A percentile compares a stretch with the other conserved stretches of the same genome.
Conservation (phyloP, 2,113 vertebrate species). For the Catagonus wagneri region DNA sequence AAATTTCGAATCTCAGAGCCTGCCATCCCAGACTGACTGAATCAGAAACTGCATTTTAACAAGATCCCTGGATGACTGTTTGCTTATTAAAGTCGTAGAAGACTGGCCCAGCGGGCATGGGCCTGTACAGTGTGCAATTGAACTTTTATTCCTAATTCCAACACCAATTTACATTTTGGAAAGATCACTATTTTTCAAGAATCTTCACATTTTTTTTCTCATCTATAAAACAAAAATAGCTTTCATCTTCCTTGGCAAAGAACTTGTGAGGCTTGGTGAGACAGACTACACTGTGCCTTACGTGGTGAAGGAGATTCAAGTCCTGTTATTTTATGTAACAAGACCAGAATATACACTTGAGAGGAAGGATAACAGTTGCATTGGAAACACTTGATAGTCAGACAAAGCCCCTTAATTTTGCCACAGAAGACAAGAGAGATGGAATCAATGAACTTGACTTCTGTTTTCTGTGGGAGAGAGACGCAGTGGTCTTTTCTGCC, state of each 20-base stretch:
- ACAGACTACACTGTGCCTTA: not conserved
- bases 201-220: not conserved
- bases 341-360: not conserved
- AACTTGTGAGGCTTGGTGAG: not conserved
- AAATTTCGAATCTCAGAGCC: not conserved
- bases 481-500: not conserved
- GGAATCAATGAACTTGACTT: slow-evolving; percentile 63
- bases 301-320: not conserved
- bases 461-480: not conserved
- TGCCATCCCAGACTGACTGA: not conserved
- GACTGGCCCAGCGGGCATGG: not conserved
- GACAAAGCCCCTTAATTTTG: slow-evolving; percentile 56
- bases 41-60: not conserved
- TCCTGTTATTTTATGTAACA: not conserved
- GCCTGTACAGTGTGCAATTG: not conserved
- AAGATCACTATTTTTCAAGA: slow-evolving; percentile 3
- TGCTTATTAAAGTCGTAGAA: not conserved
- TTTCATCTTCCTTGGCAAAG: slow-evolving; percentile 44
- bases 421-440: slow-evolving; percentile 4
- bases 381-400: slow-evolving; percentile 50
- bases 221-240: slow-evolving; percentile 34
- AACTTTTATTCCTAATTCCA: slow-evolving; percentile 33
- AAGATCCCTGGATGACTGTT: not conserved
- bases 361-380: slow-evolving; percentile 50
- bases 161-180: not conserved